Evolutionary conservation across 2,113 vertebrate species (phyloP).

Genomic region (Crotalus tigris): DNA sequence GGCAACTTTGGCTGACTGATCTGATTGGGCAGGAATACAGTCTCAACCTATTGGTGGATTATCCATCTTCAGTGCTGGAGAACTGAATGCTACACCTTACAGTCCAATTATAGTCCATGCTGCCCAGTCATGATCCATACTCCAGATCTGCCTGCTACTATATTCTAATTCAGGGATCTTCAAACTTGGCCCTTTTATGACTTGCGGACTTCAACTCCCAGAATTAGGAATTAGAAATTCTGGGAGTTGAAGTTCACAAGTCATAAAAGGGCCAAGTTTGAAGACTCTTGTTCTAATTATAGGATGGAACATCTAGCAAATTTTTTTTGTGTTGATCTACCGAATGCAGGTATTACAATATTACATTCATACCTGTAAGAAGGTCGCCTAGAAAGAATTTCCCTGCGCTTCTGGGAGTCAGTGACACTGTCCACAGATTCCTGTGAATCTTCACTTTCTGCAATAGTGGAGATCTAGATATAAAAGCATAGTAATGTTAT

Average conservation of each 20-base stretch:
- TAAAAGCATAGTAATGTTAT: conserved; percentile 57
- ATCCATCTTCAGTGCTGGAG: no score
- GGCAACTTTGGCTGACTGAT: no score
- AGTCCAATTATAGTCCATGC: neutral
- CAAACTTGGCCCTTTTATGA: no score
- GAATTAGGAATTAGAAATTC: no score
- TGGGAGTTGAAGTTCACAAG: no score
- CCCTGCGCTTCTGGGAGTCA: conserved; percentile 95
- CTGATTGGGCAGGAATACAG: no score
- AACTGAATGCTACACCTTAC: neutral
- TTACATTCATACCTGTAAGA: conserved; percentile 86
- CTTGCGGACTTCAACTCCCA: no score
- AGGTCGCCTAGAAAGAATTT: conserved; percentile 94
- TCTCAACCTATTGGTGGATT: no score
- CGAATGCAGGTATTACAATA: neutral
- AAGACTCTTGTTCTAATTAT: neutral
- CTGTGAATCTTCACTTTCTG: conserved; percentile 97
- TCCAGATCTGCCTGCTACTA: neutral
- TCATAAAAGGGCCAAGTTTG: no score
- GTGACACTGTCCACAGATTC: conserved; percentile 98
- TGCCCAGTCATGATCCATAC: neutral
- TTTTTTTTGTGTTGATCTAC: neutral
- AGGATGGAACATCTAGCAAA: neutral
- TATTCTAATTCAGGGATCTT: neutral
- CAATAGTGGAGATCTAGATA: conserved; percentile 93